Conservation (phyloP, 2,113 vertebrate species). For the Vicugna pacos region DNA sequence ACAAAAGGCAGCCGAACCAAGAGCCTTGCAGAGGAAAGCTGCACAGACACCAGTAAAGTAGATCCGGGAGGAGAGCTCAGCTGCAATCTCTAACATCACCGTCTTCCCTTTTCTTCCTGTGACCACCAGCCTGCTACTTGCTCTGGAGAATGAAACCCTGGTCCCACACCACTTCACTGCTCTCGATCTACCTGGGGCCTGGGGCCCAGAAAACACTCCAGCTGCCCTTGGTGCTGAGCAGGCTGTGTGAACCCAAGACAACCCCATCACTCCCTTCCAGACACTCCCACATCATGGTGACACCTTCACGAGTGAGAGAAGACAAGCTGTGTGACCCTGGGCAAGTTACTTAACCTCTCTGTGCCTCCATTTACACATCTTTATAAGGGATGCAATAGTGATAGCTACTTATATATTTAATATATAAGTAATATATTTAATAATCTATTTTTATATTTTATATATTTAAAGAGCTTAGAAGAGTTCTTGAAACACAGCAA, state of each 20-base stretch:
- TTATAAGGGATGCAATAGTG: neutral
- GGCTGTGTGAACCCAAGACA: neutral
- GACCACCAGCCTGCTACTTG: neutral
- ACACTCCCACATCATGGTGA: too few species aligned
- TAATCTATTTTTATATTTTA: neutral
- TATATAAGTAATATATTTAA: too few species aligned
- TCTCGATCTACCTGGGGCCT: too few species aligned
- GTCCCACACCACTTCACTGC: neutral
- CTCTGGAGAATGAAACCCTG: neutral
- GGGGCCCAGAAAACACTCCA: neutral
- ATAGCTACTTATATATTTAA: neutral
- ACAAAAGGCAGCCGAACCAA: neutral
- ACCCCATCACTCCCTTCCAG: neutral
- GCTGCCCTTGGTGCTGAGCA: accelerated
- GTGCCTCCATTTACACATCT: neutral
- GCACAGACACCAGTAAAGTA: neutral
- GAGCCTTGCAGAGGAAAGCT: neutral
- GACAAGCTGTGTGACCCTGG: neutral
- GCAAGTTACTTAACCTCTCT: neutral
- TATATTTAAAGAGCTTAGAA: neutral
- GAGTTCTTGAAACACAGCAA: neutral
- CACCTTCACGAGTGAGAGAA: neutral
- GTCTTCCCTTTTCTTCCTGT: neutral
- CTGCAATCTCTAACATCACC: neutral
- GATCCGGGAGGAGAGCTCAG: neutral